Evolutionary conservation across 2,888 invertebrate species (phyloP).

Genomic region (Lasius platythorax): DNA sequence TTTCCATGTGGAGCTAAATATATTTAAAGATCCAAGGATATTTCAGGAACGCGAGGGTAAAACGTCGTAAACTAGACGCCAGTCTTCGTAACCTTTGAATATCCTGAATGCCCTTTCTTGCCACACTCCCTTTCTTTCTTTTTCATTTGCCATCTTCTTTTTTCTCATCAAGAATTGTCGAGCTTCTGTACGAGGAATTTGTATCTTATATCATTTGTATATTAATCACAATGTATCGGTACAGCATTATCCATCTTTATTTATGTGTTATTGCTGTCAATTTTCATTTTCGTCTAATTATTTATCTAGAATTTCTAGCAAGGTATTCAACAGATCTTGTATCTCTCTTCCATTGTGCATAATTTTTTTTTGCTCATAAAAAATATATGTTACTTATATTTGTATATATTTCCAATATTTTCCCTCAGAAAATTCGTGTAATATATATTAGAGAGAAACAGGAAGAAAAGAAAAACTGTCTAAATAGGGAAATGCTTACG

Average conservation of each 20-base stretch:
- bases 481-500: background rate
- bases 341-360: background rate
- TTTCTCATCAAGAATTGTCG: background rate
- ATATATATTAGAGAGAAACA: background rate
- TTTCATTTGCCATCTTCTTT: background rate
- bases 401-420: background rate
- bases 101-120: background rate
- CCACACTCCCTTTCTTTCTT: background rate
- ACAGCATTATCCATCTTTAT: background rate
- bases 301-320: background rate
- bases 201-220: too few relatives aligned
- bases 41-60: slow-evolving; percentile 48
- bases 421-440: background rate
- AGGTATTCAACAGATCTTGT: background rate
- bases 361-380: background rate
- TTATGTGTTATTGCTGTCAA: background rate
- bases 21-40: slow-evolving; percentile 26
- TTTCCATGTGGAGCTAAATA: background rate
- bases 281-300: background rate
- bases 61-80: slow-evolving; percentile 61
- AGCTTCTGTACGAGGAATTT: background rate
- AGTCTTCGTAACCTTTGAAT: slow-evolving; percentile 65
- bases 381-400: background rate
- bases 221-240: background rate
- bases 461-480: background rate